Conservation (phyloP, 2,888 invertebrate genomes). For the Metallyticus violacea region DNA sequence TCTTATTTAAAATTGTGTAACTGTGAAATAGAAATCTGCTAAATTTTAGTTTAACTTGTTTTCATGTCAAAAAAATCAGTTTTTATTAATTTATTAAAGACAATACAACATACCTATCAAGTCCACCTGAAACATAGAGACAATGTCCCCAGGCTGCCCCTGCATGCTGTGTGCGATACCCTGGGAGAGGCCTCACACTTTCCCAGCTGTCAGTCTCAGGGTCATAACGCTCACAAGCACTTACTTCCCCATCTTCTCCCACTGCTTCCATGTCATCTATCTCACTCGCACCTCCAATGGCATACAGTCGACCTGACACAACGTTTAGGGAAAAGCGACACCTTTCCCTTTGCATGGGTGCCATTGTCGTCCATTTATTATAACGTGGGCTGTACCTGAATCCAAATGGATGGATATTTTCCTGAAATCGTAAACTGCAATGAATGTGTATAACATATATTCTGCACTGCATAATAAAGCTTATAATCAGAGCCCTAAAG, state of each 20-base stretch:
- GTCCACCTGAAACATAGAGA: slow-evolving; percentile 43
- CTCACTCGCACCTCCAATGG: slow-evolving; percentile 63
- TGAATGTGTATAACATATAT: too few relatives aligned
- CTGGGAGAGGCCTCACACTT: slow-evolving; percentile 54
- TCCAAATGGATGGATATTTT: slow-evolving; percentile 70
- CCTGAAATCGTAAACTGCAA: slow-evolving; percentile 43
- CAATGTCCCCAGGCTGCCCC: slow-evolving; percentile 46
- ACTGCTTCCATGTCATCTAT: slow-evolving; percentile 45
- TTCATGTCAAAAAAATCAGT: too few relatives aligned
- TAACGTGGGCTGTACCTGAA: slow-evolving; percentile 62
- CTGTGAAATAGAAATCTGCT: too few relatives aligned
- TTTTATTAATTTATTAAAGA: too few relatives aligned
- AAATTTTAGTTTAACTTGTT: too few relatives aligned
- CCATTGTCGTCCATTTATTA: slow-evolving; percentile 65
- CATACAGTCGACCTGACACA: slow-evolving; percentile 54
- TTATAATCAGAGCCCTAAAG: background rate
- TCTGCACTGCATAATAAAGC: background rate
- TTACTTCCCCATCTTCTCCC: slow-evolving; percentile 37
- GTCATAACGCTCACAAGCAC: slow-evolving; percentile 60
- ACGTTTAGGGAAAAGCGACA: slow-evolving; percentile 65
- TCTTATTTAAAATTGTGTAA: too few relatives aligned
- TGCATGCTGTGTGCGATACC: slow-evolving; percentile 60
- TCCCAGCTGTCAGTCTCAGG: slow-evolving; percentile 58
- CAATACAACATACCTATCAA: slow-evolving; percentile 19
- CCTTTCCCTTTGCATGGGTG: slow-evolving; percentile 63